Evolutionary conservation across 2,113 vertebrate genomes (phyloP), one percentile per base, ranked within the genome.

Genomic region (Gallinago undulata): DNA sequence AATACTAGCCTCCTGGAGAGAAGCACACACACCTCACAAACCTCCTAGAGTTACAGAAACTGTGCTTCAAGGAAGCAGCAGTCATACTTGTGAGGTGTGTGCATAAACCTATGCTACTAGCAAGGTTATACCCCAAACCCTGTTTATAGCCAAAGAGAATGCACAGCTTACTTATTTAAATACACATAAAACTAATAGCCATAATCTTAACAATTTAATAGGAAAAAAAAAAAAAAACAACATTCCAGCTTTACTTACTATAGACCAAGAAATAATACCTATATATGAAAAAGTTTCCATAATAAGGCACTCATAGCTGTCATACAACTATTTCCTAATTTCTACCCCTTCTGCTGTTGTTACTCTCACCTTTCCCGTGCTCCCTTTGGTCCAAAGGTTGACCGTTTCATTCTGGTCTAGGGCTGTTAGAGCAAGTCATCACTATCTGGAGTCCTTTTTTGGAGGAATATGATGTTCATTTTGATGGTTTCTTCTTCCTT

Each of bases 61-160:
- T 19, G 59, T 93, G 88, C 60, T 37, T 14, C 56, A 72, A 64
- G 83, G 41, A 68, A 96, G 70, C 41, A 84, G 27, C 30, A 51
- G 64, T 51, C 55, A 51, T 27, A 55, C 60, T 11, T 51, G 19
- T 39, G 37, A 41, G 27, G 19, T 50, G 28, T 53, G 67, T 63
- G 31, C 28, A 21, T 22, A 83, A 94, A 80, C 25, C 55, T 11
- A 2, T 15, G 19, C 41, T 79, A 79, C 7, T 0, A 64, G 48
- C 50, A 82, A 60, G 8, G 25, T 18, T 59, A 66, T 43, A 64
- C 33, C 76, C 33, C 21, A 83, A 72, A 33, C 12, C 45, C 73
- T 80, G 63, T 31, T 93, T 22, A 41, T 0, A 1, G 24, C 45
- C 55, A 84, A 88, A 73, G 3, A 77, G 35, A 92, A 88, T 93